Evolutionary conservation across 2,113 vertebrate genomes (phyloP), one percentile per base, ranked within the genome.

Genomic region (Myiozetetes cayanensis): DNA sequence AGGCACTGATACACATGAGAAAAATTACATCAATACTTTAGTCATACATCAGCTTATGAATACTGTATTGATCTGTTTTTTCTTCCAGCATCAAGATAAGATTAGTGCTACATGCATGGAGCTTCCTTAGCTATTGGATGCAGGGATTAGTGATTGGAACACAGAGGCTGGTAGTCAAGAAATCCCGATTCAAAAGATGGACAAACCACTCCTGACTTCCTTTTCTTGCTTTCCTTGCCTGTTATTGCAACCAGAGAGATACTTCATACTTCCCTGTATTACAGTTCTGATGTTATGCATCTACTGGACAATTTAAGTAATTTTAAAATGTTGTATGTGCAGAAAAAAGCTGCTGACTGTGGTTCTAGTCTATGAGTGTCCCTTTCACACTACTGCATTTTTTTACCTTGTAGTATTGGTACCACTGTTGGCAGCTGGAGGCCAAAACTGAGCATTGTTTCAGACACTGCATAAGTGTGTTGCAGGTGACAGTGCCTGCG

Each of bases 11-110:
- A 61, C 37, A 85, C 65, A 43, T 22, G 47, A 81, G 77, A 89
- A 85, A 89, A 85, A 89, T 46, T 50, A 24, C 75, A 82, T 89
- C 84, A 44, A 76, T 93, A 65, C 73, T 87, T 94, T 49, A 92
- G 83, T 86, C 65, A 67, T 91, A 72, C 74, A 87, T 94, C 77
- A 91, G 58, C 23, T 96, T 89, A 68, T 75, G 89, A 89, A 85
- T 89, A 61, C 39, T 49, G 28, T 75, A 95, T 95, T 87, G 91
- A 94, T 94, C 73, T 85, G 70, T 72, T 94, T 95, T 92, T 92
- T 76, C 89, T 85, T 78, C 47, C 35, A 85, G 76, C 73, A 89
- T 65, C 56, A 65, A 89, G 93, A 71, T 81, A 71, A 93, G 86
- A 92, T 91, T 72, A 84, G 70, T 75, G 73, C 71, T 85, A 85